These are phyloP conservation scores for Cyclophora punctaria DNA, from an alignment of 2,888 invertebrate species.

Conservation along the genomic window DNA sequence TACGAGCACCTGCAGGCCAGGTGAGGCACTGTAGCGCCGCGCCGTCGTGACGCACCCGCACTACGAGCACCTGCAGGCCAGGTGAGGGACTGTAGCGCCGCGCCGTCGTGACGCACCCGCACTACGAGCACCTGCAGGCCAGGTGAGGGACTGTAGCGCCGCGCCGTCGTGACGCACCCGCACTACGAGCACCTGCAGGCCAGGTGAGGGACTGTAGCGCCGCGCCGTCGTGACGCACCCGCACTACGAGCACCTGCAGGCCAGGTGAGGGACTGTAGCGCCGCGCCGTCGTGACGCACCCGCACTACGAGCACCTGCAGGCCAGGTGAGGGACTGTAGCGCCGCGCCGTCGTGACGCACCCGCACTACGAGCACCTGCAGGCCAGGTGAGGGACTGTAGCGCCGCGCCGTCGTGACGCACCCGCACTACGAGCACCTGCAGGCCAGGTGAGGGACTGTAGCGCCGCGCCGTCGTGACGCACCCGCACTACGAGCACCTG, in stretches of 20 bases:
- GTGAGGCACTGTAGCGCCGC: too few species aligned
- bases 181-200: too few species aligned
- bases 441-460: conserved; percentile 76
- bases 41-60: conserved; percentile 92
- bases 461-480: conserved; percentile 85
- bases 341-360: too few species aligned
- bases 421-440: conserved; percentile 89
- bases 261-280: conserved; percentile 75
- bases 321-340: conserved; percentile 38
- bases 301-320: conserved; percentile 88
- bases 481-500: conserved; percentile 90
- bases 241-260: conserved; percentile 86
- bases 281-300: conserved; percentile 88
- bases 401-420: conserved; percentile 87
- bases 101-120: conserved; percentile 90
- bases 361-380: too few species aligned
- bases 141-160: too few species aligned
- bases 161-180: too few species aligned
- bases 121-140: conserved; percentile 86
- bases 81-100: conserved; percentile 74
- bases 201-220: too few species aligned
- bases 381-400: too few species aligned
- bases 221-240: conserved; percentile 90
- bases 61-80: conserved; percentile 85
- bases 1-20: too few species aligned